phyloP scores from a whole-genome alignment of 2,113 vertebrate genomes.

The Perca schrenkii region DNA sequence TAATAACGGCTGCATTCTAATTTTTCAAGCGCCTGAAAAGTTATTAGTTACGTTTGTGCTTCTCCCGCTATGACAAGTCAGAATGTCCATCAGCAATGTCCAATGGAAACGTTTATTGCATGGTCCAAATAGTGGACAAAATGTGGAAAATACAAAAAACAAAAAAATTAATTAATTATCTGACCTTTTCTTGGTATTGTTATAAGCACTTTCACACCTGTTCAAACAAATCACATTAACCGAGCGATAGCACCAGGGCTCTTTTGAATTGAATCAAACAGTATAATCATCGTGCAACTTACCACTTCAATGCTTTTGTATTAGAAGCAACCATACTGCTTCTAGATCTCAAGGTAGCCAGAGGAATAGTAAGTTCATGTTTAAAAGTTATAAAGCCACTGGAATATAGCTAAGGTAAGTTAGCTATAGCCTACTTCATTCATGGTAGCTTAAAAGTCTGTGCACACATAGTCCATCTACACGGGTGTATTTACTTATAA shows the following conservation, averaged over 20 bases:
- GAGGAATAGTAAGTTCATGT: background rate
- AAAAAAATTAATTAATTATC: too few relatives aligned
- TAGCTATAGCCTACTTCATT: background rate
- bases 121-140: too few relatives aligned
- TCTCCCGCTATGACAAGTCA: too few relatives aligned
- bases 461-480: background rate
- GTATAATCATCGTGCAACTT: background rate
- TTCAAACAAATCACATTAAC: background rate
- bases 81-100: background rate
- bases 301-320: background rate
- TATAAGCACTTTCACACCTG: too few relatives aligned
- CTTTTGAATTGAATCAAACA: too few relatives aligned
- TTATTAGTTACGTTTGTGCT: background rate
- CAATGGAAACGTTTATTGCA: too few relatives aligned
- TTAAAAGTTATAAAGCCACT: background rate
- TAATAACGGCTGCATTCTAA: too few relatives aligned
- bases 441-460: background rate
- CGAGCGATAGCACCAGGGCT: background rate
- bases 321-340: background rate
- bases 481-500: background rate
- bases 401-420: background rate
- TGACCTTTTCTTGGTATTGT: too few relatives aligned
- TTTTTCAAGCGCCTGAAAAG: too few relatives aligned
- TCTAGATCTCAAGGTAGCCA: background rate
- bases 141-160: too few relatives aligned